phyloP scores from a whole-genome alignment of 2,888 invertebrate species.

The Aquatica leii region DNA sequence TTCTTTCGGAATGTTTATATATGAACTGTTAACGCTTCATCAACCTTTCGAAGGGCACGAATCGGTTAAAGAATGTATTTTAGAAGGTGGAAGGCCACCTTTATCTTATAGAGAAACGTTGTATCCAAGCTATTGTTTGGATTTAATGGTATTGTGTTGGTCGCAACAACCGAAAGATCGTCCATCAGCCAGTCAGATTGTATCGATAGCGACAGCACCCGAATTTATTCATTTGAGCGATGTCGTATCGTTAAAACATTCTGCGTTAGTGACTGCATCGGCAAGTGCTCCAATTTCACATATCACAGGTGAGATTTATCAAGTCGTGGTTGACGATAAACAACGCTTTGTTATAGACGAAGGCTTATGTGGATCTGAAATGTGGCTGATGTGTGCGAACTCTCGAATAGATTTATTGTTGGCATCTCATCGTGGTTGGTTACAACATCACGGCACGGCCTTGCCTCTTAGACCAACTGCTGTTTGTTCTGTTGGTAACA shows the following conservation, averaged over 20 bases:
- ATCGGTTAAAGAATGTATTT: conserved; percentile 94
- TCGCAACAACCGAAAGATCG: conserved; percentile 84
- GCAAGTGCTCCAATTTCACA: conserved; percentile 62
- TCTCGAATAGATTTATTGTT: conserved; percentile 70
- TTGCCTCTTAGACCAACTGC: conserved; percentile 71
- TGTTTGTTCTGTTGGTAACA: conserved; percentile 77
- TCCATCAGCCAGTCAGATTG: conserved; percentile 94
- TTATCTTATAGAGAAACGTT: conserved; percentile 84
- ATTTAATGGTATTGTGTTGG: conserved; percentile 97
- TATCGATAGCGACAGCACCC: conserved; percentile 89
- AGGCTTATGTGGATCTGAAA: conserved; percentile 68
- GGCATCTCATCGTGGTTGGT: conserved; percentile 65
- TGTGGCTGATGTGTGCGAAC: conserved; percentile 78
- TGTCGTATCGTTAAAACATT: conserved; percentile 76
- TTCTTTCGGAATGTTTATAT: conserved; percentile 98
- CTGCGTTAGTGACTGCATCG: conserved; percentile 71
- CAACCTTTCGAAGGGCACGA: conserved; percentile 97
- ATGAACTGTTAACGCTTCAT: conserved; percentile 91
- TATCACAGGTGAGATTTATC: conserved; percentile 59
- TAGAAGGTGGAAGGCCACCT: conserved; percentile 93
- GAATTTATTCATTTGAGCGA: conserved; percentile 91
- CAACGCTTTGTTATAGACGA: conserved; percentile 59
- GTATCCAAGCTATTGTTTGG: conserved; percentile 88
- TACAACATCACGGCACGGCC: conserved; percentile 69
- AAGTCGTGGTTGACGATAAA: not conserved